Conservation (phyloP, 1,140 invertebrate species). For the Pollicipes pollicipes region DNA sequence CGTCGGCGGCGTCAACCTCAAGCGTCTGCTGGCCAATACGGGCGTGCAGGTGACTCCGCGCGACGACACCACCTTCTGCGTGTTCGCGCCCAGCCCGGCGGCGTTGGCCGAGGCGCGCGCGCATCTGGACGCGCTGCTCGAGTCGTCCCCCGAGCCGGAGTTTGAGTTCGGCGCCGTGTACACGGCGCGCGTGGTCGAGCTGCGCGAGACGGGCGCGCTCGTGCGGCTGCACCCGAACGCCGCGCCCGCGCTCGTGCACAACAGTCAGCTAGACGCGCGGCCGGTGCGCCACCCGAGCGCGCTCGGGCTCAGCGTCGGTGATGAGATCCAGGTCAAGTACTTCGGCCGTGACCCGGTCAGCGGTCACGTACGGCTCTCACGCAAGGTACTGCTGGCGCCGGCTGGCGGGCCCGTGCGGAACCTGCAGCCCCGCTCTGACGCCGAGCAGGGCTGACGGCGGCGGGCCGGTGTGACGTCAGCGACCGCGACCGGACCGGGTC, state of each 20-base stretch:
- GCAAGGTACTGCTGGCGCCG: constrained; percentile 50
- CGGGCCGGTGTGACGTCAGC: too few relatives aligned
- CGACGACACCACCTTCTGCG: constrained; percentile 18
- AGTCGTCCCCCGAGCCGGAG: constrained; percentile 38
- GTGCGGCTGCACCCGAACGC: constrained; percentile 69
- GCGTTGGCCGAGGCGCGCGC: constrained; percentile 80
- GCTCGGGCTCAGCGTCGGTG: constrained; percentile 65
- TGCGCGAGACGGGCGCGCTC: constrained; percentile 75
- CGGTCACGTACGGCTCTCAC: constrained; percentile 70
- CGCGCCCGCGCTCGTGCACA: constrained; percentile 69
- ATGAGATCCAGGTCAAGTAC: constrained; percentile 88
- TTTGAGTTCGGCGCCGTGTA: constrained; percentile 91
- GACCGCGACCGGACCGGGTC: too few relatives aligned
- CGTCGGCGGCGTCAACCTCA: constrained; percentile 66
- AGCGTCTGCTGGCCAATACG: constrained; percentile 63
- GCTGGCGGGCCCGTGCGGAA: not conserved
- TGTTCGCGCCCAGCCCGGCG: constrained; percentile 78
- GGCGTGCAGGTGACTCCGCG: constrained; percentile 49
- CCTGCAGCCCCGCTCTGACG: too few relatives aligned
- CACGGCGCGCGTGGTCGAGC: constrained; percentile 69
- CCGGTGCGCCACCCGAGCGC: constrained; percentile 74
- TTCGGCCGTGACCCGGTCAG: constrained; percentile 87
- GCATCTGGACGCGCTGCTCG: constrained; percentile 44
- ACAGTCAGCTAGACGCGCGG: constrained; percentile 74
- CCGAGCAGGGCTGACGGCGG: too few relatives aligned